A percentile compares a stretch with the other conserved stretches of the same genome.
phyloP scores from a whole-genome alignment of 2,113 vertebrate species.

The Piaya cayana region DNA sequence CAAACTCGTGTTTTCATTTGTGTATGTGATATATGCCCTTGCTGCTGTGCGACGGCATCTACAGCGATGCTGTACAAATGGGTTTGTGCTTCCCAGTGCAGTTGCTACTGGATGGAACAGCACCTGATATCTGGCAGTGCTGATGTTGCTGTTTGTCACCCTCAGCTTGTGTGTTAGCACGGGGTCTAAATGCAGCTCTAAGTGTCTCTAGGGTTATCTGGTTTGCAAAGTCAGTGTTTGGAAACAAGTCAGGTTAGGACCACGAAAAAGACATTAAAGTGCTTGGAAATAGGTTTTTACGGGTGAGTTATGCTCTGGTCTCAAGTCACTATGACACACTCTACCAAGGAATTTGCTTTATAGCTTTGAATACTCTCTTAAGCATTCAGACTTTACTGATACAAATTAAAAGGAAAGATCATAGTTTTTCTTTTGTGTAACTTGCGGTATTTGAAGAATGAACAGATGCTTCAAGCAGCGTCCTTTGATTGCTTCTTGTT shows the following conservation, averaged over 20 bases:
- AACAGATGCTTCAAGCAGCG: not conserved
- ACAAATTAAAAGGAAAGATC: not conserved
- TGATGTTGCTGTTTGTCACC: not conserved
- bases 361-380: not conserved
- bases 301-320: not conserved
- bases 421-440: not conserved
- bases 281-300: not conserved
- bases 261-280: not conserved
- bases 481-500: not conserved
- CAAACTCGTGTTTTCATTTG: accelerated
- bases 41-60: not conserved
- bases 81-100: accelerated
- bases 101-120: not conserved
- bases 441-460: not conserved
- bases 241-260: not conserved
- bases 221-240: not conserved
- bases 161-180: not conserved
- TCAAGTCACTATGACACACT: not conserved
- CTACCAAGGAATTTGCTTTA: not conserved
- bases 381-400: not conserved
- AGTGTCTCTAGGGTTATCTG: not conserved
- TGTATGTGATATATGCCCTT: accelerated
- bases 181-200: not conserved
- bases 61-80: not conserved
- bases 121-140: not conserved